Percentiles rank a stretch among this genome's conserved stretches.
Conservation (phyloP, 64 coral and sea anemone species). For the Porites australiensis region DNA sequence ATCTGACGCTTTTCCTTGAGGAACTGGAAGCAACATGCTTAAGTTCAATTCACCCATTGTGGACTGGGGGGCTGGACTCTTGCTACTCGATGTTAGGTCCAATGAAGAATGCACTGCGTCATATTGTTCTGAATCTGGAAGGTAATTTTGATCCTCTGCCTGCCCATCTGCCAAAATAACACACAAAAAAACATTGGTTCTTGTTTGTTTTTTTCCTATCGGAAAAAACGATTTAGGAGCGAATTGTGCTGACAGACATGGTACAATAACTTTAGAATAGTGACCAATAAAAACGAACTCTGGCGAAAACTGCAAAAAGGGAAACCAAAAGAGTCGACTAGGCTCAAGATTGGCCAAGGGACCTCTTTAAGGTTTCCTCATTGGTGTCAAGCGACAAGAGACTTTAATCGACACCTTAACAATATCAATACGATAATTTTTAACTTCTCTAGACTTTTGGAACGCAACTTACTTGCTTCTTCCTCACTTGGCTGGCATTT, state of each 20-base stretch:
- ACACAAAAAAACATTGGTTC: background rate
- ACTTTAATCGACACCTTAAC: too few relatives aligned
- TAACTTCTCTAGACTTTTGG: too few relatives aligned
- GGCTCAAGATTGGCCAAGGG: too few relatives aligned
- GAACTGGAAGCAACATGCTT: conserved; percentile 46
- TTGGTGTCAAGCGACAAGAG: too few relatives aligned
- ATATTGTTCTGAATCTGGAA: background rate
- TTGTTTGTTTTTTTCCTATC: background rate
- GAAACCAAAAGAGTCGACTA: too few relatives aligned
- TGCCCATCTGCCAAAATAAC: background rate
- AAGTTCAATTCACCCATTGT: conserved; percentile 25
- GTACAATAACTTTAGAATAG: too few relatives aligned
- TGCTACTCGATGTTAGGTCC: conserved; percentile 10
- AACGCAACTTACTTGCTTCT: conserved; percentile 3
- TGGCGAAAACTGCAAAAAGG: too few relatives aligned
- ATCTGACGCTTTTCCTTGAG: conserved; percentile 3
- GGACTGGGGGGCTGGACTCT: background rate
- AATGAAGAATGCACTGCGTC: background rate
- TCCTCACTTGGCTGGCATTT: conserved; percentile 78
- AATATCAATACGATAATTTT: too few relatives aligned
- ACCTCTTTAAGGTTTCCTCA: too few relatives aligned
- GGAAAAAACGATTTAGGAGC: background rate
- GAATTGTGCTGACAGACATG: too few relatives aligned
- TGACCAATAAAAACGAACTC: too few relatives aligned
- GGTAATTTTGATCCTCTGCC: background rate